phyloP scores from a whole-genome alignment of 2,113 vertebrate genomes.

The Emydura subglobosa region DNA sequence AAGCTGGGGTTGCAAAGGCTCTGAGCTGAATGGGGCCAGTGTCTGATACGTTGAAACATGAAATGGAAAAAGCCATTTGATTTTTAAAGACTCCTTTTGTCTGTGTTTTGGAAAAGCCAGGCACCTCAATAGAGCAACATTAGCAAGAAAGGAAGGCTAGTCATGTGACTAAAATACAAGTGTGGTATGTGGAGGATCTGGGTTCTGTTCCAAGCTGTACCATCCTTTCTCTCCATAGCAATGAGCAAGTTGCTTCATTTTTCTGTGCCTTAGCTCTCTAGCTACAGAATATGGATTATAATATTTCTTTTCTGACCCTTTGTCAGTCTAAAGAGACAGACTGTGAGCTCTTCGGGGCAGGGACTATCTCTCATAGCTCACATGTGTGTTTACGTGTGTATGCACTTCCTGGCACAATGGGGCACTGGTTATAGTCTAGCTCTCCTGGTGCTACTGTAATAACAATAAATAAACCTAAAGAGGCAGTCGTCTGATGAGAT shows the following conservation, averaged over 20 bases:
- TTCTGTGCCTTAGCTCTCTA: not conserved
- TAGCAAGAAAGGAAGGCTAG: not conserved
- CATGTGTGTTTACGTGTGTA: no score
- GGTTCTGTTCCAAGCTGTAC: not conserved
- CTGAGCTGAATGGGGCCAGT: not conserved
- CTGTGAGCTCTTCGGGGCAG: not conserved
- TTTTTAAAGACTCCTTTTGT: not conserved
- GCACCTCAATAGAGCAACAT: not conserved
- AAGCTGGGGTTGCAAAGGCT: not conserved
- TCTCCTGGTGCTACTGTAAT: not conserved
- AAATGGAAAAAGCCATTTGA: not conserved
- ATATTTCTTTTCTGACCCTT: not conserved
- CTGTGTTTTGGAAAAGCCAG: not conserved
- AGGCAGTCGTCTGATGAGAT: not conserved
- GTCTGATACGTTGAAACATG: not conserved
- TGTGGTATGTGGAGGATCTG: accelerated
- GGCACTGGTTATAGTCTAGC: not conserved
- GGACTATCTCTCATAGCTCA: not conserved
- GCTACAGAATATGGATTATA: not conserved
- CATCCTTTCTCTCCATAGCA: not conserved
- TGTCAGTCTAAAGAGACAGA: not conserved
- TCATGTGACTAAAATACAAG: not conserved
- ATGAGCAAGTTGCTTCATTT: not conserved
- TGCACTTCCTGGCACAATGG: not conserved
- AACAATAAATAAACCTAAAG: not conserved